Evolutionary conservation across 2,888 invertebrate species (phyloP).

Genomic region (Ormyrus thymus): DNA sequence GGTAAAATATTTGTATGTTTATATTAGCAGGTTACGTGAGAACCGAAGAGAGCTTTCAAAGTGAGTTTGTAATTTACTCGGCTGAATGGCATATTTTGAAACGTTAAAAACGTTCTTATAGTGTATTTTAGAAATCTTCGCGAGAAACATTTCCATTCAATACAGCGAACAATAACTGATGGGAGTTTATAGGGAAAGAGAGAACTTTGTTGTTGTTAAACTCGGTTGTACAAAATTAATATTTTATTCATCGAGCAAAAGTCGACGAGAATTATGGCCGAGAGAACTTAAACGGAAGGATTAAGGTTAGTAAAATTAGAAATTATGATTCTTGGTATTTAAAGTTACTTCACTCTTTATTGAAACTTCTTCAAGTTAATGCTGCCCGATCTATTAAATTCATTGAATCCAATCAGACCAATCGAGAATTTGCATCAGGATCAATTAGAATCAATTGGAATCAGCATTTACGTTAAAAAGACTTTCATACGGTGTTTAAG

Average conservation of each 20-base stretch:
- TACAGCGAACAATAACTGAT: neutral
- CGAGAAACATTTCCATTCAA: neutral
- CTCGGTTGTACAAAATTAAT: too few species aligned
- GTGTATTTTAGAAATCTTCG: neutral
- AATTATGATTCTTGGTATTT: slow-evolving; percentile 6
- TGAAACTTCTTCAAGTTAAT: slow-evolving; percentile 9
- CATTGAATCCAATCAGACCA: slow-evolving; percentile 41
- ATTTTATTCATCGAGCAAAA: neutral
- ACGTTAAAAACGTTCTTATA: neutral
- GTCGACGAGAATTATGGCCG: neutral
- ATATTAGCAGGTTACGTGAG: neutral
- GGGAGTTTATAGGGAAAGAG: too few species aligned
- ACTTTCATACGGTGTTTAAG: slow-evolving; percentile 23
- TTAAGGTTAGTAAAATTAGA: neutral
- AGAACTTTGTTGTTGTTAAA: too few species aligned
- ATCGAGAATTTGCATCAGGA: slow-evolving; percentile 43
- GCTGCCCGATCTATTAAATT: slow-evolving; percentile 43
- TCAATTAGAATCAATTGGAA: slow-evolving; percentile 54
- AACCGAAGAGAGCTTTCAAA: slow-evolving; percentile 19
- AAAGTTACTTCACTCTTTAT: neutral
- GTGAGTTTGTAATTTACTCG: neutral
- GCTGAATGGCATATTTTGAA: neutral
- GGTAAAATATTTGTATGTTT: slow-evolving; percentile 1
- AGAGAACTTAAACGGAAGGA: neutral
- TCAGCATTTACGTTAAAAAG: slow-evolving; percentile 33